Percentiles rank a stretch among this genome's conserved stretches.
phyloP scores from a whole-genome alignment of 2,113 vertebrate genomes.

The Albula goreensis region DNA sequence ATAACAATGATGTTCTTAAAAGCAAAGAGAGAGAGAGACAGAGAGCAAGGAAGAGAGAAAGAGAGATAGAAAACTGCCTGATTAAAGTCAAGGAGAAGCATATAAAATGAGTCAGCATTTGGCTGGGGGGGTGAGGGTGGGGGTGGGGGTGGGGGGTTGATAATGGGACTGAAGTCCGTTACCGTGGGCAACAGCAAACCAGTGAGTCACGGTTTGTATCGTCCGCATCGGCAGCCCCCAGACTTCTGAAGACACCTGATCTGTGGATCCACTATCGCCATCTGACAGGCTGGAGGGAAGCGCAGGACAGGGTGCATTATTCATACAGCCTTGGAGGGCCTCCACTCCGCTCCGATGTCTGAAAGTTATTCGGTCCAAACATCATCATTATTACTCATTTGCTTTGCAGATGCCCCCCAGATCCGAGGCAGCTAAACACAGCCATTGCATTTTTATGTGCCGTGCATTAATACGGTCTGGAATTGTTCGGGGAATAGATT shows the following conservation, averaged over 20 bases:
- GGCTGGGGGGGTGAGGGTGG: not conserved
- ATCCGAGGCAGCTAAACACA: not conserved
- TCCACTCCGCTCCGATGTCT: not conserved
- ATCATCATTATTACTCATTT: slow-evolving; percentile 12
- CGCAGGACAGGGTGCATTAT: slow-evolving; percentile 48
- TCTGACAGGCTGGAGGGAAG: slow-evolving; percentile 29
- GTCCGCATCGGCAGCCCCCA: not conserved
- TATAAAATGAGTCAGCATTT: not conserved
- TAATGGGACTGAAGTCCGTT: not conserved
- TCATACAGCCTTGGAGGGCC: slow-evolving; percentile 45
- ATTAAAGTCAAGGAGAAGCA: not conserved
- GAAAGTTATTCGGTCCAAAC: slow-evolving; percentile 56
- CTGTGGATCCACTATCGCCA: slow-evolving; percentile 11
- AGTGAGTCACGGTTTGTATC: not conserved
- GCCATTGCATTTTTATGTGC: not conserved
- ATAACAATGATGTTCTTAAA: too few relatives aligned
- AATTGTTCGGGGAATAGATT: not conserved
- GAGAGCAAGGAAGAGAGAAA: too few relatives aligned
- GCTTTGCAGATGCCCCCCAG: not conserved
- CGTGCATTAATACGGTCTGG: not conserved
- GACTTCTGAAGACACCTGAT: not conserved
- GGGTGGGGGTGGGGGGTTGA: too few relatives aligned
- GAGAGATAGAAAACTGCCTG: too few relatives aligned
- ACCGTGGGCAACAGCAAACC: not conserved
- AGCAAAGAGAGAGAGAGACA: too few relatives aligned